Evolutionary conservation across 2,888 invertebrate species (phyloP), one percentile per base, ranked within the genome.

Genomic region (Resseliella maxima): DNA sequence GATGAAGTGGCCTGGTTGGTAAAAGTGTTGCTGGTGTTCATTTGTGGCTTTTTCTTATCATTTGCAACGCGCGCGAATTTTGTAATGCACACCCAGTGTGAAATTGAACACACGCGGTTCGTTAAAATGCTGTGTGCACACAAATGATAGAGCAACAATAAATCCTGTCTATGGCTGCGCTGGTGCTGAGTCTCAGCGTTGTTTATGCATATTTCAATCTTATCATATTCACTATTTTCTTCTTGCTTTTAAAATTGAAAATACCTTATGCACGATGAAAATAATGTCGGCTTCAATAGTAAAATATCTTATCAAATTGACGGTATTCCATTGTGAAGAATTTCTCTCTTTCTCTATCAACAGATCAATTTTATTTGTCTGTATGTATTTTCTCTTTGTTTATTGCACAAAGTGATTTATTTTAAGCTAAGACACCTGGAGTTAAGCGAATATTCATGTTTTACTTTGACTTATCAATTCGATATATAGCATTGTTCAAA

Each of bases 1-100:
- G 31, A 72, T 72, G 27, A 31, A 18, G 72, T 15, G n/a, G n/a
- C n/a, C 24, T 59, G 59, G 24, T n/a, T 21, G 10, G 59, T 24
- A 24, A 72, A 18, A 31, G 35, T 72, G 59, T 24, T 41, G 24
- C 31, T 72, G 59, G 72, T 72, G 31, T 72, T 31, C 59, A 72
- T 72, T 72, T 72, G 72, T 72, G 72, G 72, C 27, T 72, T 72
- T 72, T 72, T 59, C 72, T 72, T 72, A 72, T 72, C 72, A 72
- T 72, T 35, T 72, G 35, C 8, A n/a, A n/a, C 72, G 31, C 12
- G 3, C 31, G 72, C 31, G 31, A 72, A 72, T 72, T 72, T 72
- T 35, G 72, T 72, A 72, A 72, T 72, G 72, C 72, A 72, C 72
- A 72, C 72, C 72, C 72, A 72, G 72, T 72, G 72, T 72, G 31